Percentiles rank a stretch among this genome's conserved stretches.
phyloP scores from a whole-genome alignment of 1,140 invertebrate species.

The Cydia splendana region DNA sequence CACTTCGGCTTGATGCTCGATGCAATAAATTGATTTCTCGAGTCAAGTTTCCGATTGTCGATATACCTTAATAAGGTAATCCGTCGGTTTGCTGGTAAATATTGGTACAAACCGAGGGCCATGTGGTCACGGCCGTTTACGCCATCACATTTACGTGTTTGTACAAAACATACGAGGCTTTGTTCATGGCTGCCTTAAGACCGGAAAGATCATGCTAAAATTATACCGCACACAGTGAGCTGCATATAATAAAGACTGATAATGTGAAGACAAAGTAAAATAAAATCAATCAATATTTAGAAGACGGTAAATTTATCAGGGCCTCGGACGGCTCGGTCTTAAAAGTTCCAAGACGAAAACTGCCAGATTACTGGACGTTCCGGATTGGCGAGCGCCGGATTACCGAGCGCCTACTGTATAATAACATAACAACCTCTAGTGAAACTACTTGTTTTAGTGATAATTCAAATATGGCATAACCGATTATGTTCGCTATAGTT shows the following conservation, averaged over 20 bases:
- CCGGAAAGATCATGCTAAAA: constrained; percentile 14
- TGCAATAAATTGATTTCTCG: neutral
- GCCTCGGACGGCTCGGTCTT: too few species aligned
- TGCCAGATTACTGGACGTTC: too few species aligned
- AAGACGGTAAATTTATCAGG: too few species aligned
- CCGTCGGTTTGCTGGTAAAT: constrained; percentile 11
- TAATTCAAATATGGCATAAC: too few species aligned
- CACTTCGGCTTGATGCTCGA: neutral
- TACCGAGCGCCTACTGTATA: too few species aligned
- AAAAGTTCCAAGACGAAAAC: too few species aligned
- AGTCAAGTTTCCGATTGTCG: neutral
- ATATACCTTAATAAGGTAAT: constrained; percentile 1
- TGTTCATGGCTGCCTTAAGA: neutral
- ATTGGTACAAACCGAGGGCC: constrained; percentile 8
- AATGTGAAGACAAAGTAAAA: neutral
- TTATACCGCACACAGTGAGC: neutral
- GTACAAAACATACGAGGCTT: neutral
- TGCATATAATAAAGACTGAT: neutral
- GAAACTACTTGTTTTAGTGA: too few species aligned
- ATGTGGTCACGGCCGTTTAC: constrained; percentile 8
- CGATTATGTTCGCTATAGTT: too few species aligned
- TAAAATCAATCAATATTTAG: too few species aligned
- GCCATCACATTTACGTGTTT: neutral
- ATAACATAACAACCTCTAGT: too few species aligned
- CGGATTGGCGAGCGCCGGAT: too few species aligned